Evolutionary conservation across 2,888 invertebrate species (phyloP).

Genomic region (Agrenia bidenticulata): DNA sequence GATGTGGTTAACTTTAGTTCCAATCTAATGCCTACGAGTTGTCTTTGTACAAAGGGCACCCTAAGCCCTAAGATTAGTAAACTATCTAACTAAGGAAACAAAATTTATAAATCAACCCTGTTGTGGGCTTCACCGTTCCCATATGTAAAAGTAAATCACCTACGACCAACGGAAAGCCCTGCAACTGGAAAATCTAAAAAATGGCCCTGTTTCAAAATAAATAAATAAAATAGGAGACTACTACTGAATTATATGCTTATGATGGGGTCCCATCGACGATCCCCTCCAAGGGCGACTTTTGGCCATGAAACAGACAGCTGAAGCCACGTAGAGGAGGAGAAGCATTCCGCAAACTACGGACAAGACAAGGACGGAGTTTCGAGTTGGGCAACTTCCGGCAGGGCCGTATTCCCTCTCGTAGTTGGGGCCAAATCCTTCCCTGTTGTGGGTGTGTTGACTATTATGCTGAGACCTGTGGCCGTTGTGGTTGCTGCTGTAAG

Average conservation of each 20-base stretch:
- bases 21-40: too few relatives aligned
- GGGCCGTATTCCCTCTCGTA: slow-evolving; percentile 41
- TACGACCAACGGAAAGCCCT: too few relatives aligned
- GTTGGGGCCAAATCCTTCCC: slow-evolving; percentile 32
- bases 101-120: too few relatives aligned
- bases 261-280: slow-evolving; percentile 46
- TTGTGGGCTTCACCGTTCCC: too few relatives aligned
- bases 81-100: too few relatives aligned
- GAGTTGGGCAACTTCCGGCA: slow-evolving; percentile 82
- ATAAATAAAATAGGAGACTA: slow-evolving; percentile 8
- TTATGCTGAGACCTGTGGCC: slow-evolving; percentile 13
- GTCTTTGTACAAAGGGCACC: too few relatives aligned
- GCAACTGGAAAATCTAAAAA: too few relatives aligned
- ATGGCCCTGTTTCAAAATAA: too few relatives aligned
- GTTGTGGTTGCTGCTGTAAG: slow-evolving; percentile 9
- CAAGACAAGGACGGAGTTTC: slow-evolving; percentile 83
- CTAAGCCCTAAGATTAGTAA: too few relatives aligned
- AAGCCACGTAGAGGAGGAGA: slow-evolving; percentile 80
- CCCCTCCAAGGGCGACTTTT: slow-evolving; percentile 53
- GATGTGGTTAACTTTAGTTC: too few relatives aligned
- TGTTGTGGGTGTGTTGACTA: slow-evolving; percentile 21
- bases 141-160: too few relatives aligned
- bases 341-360: slow-evolving; percentile 88
- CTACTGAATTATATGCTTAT: slow-evolving; percentile 53
- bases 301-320: slow-evolving; percentile 52